Conservation (phyloP, 2,888 invertebrate species). For the Nomada fucata region DNA sequence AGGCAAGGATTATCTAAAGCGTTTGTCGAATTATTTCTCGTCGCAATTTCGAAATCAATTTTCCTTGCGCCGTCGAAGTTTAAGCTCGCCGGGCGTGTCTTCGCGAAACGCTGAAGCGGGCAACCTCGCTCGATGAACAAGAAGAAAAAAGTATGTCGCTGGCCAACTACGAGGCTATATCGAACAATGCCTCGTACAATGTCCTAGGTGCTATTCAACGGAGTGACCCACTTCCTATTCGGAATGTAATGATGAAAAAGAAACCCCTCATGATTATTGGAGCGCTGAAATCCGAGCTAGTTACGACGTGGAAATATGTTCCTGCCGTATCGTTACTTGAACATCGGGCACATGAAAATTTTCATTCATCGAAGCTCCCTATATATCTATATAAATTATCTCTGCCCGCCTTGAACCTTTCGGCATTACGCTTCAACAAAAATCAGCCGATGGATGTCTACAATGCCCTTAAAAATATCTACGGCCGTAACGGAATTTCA, state of each 20-base stretch:
- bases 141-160: conserved; percentile 26
- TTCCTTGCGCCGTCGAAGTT: background rate
- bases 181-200: conserved; percentile 18
- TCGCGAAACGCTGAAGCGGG: conserved; percentile 1
- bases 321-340: background rate
- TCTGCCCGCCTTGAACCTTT: background rate
- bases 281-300: background rate
- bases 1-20: no score
- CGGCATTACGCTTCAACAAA: background rate
- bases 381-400: background rate
- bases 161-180: conserved; percentile 14
- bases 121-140: conserved; percentile 20
- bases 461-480: background rate
- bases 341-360: background rate
- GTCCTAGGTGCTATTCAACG: conserved; percentile 16
- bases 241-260: background rate
- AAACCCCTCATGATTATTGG: background rate
- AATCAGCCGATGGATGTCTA: background rate
- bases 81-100: conserved; percentile 23
- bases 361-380: background rate
- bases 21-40: no score
- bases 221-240: conserved; percentile 33
- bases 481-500: background rate
- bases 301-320: background rate
- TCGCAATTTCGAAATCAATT: no score